Evolutionary conservation across 2,113 vertebrate species (phyloP), one percentile per base, ranked within the genome.

Genomic region (Micronycteris hirsuta): DNA sequence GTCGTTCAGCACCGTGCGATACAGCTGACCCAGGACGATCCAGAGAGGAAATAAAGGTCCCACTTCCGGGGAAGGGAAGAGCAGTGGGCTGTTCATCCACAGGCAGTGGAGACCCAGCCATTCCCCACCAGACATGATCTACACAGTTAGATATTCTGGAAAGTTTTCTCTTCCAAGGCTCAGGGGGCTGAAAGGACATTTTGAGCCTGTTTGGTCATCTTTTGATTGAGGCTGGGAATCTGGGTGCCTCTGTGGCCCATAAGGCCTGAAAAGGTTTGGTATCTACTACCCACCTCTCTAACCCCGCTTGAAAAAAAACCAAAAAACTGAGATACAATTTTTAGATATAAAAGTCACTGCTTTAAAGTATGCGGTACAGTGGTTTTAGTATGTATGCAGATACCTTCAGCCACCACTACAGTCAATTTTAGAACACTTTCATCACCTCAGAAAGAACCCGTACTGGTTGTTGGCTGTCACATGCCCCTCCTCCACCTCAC

Each of bases 1-100:
- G 45, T 1, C 4, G 0, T 43, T 6, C 24, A 4, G n/a, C 31
- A 7, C 7, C 17, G 4, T 12, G 33, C 13, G 4, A 7, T 36
- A 5, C 26, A 54, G 9, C 11, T 28, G 22, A 45, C 28, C 80
- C 74, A n/a, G 19, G n/a, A 19, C 10, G 38, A n/a, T 19, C 41
- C 17, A 1, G 9, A 33, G n/a, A 52, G 33, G 52, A 22, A 56
- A 38, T 28, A 5, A 22, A 80, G 92, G 61, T 15, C 31, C 17
- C 20, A 10, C 33, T 22, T 70, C 3, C 0, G 0, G 28, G 76
- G 4, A 65, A 41, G 12, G 36, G 9, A 67, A 80, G 41, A 31
- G 36, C 26, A 20, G 33, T 4, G 20, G 4, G 20, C 41, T 71
- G n/a, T 26, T 36, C 22, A 41, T 2, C 20, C 22, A 9, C 9